Conservation (phyloP, 2,797 vertebrate genomes). For the Vultur gryphus region DNA sequence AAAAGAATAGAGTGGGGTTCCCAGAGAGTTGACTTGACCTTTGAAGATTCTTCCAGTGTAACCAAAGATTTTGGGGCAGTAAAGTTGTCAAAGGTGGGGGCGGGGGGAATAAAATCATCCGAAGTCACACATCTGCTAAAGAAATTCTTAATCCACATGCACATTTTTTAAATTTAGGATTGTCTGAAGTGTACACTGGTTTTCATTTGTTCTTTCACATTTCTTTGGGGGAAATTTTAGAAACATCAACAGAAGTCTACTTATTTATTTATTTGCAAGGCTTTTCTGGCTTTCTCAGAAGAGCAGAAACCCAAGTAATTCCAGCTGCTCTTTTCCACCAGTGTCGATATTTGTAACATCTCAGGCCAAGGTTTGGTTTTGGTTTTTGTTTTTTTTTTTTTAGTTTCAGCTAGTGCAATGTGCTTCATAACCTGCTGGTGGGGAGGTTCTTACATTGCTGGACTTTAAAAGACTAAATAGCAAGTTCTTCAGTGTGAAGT, state of each 20-base stretch:
- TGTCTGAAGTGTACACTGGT: constrained; percentile 40
- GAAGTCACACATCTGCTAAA: neutral
- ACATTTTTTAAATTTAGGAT: constrained; percentile 42
- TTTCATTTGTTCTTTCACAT: constrained; percentile 45
- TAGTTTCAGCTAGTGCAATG: neutral
- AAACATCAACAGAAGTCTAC: neutral
- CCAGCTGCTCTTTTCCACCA: constrained; percentile 53
- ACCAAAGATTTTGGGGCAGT: neutral
- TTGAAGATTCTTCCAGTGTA: neutral
- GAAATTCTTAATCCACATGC: neutral
- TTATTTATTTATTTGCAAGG: constrained; percentile 46
- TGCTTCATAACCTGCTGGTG: neutral
- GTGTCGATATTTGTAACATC: constrained; percentile 36
- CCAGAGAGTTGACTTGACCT: neutral
- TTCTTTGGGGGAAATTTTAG: constrained; percentile 23
- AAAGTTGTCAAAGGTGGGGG: neutral
- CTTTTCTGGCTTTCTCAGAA: constrained; percentile 25
- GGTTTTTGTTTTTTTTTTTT: neutral
- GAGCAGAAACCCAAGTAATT: constrained; percentile 40
- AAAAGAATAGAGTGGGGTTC: neutral
- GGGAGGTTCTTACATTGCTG: neutral
- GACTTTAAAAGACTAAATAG: neutral
- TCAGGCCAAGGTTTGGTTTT: neutral
- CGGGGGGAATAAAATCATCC: neutral
- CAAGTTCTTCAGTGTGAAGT: neutral